Evolutionary conservation across 1,140 invertebrate genomes (phyloP).

Genomic region (Drosophila fuyamai): DNA sequence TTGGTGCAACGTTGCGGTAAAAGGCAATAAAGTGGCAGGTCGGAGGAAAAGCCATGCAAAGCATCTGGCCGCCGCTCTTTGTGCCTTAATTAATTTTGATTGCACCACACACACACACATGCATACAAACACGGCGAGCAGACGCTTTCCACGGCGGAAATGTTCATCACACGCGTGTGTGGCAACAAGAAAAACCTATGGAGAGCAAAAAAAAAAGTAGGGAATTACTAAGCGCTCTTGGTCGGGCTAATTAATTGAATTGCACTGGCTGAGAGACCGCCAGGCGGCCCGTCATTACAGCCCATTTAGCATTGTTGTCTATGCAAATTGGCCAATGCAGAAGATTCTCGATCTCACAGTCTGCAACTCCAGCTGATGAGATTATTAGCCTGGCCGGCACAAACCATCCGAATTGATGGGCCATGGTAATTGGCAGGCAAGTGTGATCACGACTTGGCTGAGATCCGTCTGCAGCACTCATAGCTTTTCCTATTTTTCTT

Average conservation of each 20-base stretch:
- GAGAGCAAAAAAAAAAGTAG: not conserved
- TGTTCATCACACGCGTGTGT: conserved; percentile 74
- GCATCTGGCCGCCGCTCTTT: conserved; percentile 48
- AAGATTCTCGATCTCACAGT: conserved; percentile 32
- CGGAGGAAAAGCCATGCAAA: conserved; percentile 41
- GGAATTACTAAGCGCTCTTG: conserved; percentile 18
- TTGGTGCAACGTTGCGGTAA: conserved; percentile 72
- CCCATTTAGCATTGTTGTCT: conserved; percentile 51
- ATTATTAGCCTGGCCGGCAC: conserved; percentile 60
- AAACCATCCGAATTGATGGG: conserved; percentile 31
- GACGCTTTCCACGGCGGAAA: conserved; percentile 62
- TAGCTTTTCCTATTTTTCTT: conserved; percentile 21
- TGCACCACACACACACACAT: conserved; percentile 50
- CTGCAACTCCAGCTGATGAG: conserved; percentile 40
- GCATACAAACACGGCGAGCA: not conserved
- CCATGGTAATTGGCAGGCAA: conserved; percentile 38
- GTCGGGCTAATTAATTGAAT: conserved; percentile 75
- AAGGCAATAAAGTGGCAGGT: conserved; percentile 70
- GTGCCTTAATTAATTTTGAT: conserved; percentile 82
- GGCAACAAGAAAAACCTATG: conserved; percentile 16
- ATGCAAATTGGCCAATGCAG: conserved; percentile 52
- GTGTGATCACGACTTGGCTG: conserved; percentile 51
- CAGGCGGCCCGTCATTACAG: conserved; percentile 37
- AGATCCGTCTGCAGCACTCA: conserved; percentile 23
- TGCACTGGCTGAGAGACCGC: conserved; percentile 54